Evolutionary conservation across 2,888 invertebrate species (phyloP).

Genomic region (Chelonus formosanus): DNA sequence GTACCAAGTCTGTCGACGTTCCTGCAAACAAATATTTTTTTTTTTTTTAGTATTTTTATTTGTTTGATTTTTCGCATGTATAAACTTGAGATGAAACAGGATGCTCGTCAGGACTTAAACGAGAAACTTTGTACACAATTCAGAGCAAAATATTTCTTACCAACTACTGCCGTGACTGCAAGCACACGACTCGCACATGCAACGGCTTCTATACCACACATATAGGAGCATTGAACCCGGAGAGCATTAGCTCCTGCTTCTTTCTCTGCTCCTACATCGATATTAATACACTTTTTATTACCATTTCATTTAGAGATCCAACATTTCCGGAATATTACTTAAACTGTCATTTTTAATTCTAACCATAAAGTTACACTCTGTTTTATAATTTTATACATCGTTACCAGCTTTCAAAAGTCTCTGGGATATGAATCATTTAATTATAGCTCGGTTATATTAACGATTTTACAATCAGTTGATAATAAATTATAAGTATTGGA

Average conservation of each 20-base stretch:
- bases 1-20: conserved; percentile 82
- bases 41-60: no score
- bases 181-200: conserved; percentile 27
- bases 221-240: conserved; percentile 26
- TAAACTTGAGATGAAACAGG: background rate
- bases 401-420: no score
- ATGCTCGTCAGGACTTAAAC: background rate
- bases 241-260: conserved; percentile 15
- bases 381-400: no score
- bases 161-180: conserved; percentile 17
- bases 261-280: background rate
- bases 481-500: no score
- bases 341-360: background rate
- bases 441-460: no score
- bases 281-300: conserved; percentile 22
- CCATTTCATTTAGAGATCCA: conserved; percentile 2
- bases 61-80: no score
- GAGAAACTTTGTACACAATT: background rate
- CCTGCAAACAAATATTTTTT: conserved; percentile 68
- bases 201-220: conserved; percentile 21
- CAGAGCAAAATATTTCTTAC: conserved; percentile 8
- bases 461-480: no score
- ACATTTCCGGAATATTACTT: conserved; percentile 1
- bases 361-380: no score
- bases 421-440: no score